A percentile compares a stretch with the other conserved stretches of the same genome.
Conservation (phyloP, 2,113 vertebrate species). For the Morone chrysops region DNA sequence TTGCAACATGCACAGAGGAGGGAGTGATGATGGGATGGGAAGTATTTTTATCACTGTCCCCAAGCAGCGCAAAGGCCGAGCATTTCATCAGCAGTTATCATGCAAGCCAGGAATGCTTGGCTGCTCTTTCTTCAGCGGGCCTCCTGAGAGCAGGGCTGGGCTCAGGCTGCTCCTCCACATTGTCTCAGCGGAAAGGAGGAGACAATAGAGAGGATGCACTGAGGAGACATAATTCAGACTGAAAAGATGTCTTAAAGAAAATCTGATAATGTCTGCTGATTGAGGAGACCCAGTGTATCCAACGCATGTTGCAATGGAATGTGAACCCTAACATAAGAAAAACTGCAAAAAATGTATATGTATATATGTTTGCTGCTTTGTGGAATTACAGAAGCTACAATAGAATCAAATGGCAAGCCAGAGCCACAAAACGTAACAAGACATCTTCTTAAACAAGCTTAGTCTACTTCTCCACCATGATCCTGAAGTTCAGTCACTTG, state of each 20-base stretch:
- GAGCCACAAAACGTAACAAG: not conserved
- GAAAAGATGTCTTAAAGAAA: not conserved
- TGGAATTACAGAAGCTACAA: not conserved
- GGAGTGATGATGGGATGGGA: slow-evolving; percentile 1
- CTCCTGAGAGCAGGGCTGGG: slow-evolving; percentile 12
- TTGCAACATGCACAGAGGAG: slow-evolving; percentile 27
- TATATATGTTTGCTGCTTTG: no score
- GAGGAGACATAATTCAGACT: not conserved
- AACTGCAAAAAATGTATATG: no score
- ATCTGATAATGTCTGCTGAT: not conserved
- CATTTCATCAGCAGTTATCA: slow-evolving; percentile 55
- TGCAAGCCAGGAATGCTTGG: slow-evolving; percentile 19
- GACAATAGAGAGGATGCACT: not conserved
- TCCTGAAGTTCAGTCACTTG: not conserved
- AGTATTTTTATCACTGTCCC: slow-evolving; percentile 38
- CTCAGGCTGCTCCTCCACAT: not conserved
- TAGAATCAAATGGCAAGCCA: not conserved
- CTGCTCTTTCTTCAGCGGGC: slow-evolving; percentile 35
- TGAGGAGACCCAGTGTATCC: not conserved
- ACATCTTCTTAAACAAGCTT: not conserved
- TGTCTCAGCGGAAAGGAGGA: not conserved
- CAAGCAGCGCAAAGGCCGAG: slow-evolving; percentile 37
- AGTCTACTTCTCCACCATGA: not conserved
- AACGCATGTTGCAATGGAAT: not conserved
- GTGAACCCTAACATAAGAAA: not conserved